A percentile compares a stretch with the other conserved stretches of the same genome.
Evolutionary conservation across 2,797 vertebrate species (phyloP).

Genomic region (Cetoscarus ocellatus): DNA sequence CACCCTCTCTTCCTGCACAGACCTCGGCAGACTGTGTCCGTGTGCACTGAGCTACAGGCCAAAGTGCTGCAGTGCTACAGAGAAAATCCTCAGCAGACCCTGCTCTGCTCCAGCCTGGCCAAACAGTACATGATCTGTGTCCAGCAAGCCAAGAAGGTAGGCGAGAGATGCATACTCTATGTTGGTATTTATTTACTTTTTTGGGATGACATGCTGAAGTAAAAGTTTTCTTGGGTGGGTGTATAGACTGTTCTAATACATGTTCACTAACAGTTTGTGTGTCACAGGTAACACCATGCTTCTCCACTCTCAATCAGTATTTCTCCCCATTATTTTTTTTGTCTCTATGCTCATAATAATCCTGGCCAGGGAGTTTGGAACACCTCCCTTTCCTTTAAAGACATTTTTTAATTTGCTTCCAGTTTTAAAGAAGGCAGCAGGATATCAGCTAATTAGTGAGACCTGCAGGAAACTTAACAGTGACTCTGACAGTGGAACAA

Average conservation of each 20-base stretch:
- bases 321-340: conserved; percentile 8
- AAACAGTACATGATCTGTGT: conserved; percentile 93
- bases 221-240: conserved; percentile 1
- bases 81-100: conserved; percentile 88
- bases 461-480: conserved; percentile 33
- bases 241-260: neutral
- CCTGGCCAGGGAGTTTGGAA: conserved; percentile 9
- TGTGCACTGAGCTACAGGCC: conserved; percentile 90
- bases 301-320: conserved; percentile 6
- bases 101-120: conserved; percentile 91
- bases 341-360: conserved; percentile 6
- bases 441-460: conserved; percentile 38
- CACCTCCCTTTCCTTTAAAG: conserved; percentile 6
- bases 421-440: conserved; percentile 11
- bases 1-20: conserved; percentile 45
- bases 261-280: neutral
- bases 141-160: conserved; percentile 89
- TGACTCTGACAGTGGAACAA: conserved; percentile 32
- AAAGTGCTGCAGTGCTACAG: conserved; percentile 92
- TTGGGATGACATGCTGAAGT: neutral
- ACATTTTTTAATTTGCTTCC: conserved; percentile 22
- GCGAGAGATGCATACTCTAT: conserved; percentile 46
- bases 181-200: neutral
- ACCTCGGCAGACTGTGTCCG: conserved; percentile 70
- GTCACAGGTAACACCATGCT: neutral